phyloP scores from a whole-genome alignment of 2,888 invertebrate species.

The Meteorus cinctellus region DNA sequence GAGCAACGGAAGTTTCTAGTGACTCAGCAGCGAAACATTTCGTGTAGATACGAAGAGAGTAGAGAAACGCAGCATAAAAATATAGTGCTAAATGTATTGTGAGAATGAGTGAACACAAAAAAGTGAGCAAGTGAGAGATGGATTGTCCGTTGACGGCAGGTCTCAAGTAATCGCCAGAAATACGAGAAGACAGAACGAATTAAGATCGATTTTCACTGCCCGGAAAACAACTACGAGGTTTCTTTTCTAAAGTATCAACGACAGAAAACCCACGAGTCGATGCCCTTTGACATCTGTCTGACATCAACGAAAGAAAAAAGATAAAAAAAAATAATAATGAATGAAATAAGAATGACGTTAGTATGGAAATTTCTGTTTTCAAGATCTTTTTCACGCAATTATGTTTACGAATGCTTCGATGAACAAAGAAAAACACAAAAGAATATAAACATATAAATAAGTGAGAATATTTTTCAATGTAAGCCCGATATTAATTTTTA shows the following conservation, averaged over 20 bases:
- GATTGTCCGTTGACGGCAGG: conserved; percentile 42
- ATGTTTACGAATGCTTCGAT: conserved; percentile 22
- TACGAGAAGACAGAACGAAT: conserved; percentile 32
- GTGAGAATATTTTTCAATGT: neutral
- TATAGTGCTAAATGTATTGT: conserved; percentile 6
- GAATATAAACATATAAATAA: conserved; percentile 30
- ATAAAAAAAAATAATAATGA: neutral
- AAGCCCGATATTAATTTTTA: neutral
- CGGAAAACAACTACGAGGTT: conserved; percentile 28
- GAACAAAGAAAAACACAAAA: conserved; percentile 20
- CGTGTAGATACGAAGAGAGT: conserved; percentile 29
- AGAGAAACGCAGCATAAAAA: conserved; percentile 6
- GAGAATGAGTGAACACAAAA: conserved; percentile 34
- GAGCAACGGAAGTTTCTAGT: conserved; percentile 36
- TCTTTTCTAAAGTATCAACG: conserved; percentile 4
- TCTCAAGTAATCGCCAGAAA: conserved; percentile 40
- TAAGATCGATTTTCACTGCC: conserved; percentile 36
- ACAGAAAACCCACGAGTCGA: conserved; percentile 20
- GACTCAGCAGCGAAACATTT: conserved; percentile 42
- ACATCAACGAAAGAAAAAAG: neutral
- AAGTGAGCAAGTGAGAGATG: conserved; percentile 10
- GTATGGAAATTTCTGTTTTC: conserved; percentile 35
- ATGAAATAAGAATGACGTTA: neutral
- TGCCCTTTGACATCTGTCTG: conserved; percentile 31
- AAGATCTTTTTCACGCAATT: conserved; percentile 1